Evolutionary conservation across 2,888 invertebrate species (phyloP), one percentile per base, ranked within the genome.

Genomic region (Colostygia pectinataria): DNA sequence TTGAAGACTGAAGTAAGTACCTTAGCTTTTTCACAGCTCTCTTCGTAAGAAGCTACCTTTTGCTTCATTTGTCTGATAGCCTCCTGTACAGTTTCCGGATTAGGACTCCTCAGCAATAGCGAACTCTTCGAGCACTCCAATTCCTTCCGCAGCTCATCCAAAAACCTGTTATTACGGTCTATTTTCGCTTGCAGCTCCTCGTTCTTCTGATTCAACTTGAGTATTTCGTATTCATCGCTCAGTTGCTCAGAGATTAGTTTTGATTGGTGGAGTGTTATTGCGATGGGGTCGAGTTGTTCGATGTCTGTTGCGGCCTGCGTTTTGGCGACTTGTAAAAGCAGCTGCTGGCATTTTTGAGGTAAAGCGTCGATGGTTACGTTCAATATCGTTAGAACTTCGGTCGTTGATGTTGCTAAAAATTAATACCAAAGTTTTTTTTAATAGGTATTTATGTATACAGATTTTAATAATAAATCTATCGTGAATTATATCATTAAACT

Each of bases 31-130:
- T 77, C 77, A 55, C 71, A 83, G 48, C 72, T 85, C 43, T 87
- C 82, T 51, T 88, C 86, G 65, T 90, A 90, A 0, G 80, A 79
- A 5, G 63, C 71, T 0, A 89, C 69, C 42, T 88, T 90, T 50
- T 77, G 80, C 45, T 77, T 82, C 65, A 83, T 57, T 62, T 82
- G 80, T n/a, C 80, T 69, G 2, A 87, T 77, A 53, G 71, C 67
- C 9, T 90, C 88, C 24, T 77, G 73, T 25, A 88, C 76, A 48
- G 75, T 81, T 2, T 79, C 80, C 0, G 85, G 83, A 53, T 77
- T 85, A 0, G 84, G 83, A 6, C 61, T 67, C 51, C 75, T 78
- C 5, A 46, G 59, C 0, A 52, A 51, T 38, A 90, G 55, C 0
- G 72, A 75, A 12, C 69, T 63, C 24, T 65, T 80, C 0, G 85